Base-by-base conservation (phyloP, 2,797 vertebrate genomes). In the Balearica regulorum region DNA sequence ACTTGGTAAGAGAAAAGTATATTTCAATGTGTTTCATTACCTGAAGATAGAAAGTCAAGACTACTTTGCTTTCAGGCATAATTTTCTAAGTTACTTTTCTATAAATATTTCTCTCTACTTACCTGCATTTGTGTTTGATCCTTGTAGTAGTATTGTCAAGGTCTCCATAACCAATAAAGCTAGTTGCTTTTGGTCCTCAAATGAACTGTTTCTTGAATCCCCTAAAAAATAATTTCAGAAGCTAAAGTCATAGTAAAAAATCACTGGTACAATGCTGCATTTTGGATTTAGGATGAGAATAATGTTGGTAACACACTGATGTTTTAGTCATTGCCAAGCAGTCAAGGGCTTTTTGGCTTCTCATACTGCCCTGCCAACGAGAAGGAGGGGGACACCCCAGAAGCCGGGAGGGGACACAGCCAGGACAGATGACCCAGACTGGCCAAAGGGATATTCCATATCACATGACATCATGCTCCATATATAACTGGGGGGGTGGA, bases 121-220 rank as follows among this genome's bases (percentile, higher is more conserved):
- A 99, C 99, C 98, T 98, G 99, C 99, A 92, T 99, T 99, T 87
- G 99, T 99, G 98, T 99, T 99, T 84, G 99, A 99, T 83, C 99
- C 99, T 96, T 99, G 99, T 83, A 99, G 98, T 8, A 99, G 98
- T 82, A 99, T 98, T 9, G 99, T 99, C 93, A 99, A 98, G 1
- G 99, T 99, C 97, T 99, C 99, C 99, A 99, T 99, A 93, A 99
- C 99, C 94, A 99, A 96, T 97, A 99, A 98, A 75, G 99, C 99
- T 96, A 99, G 92, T 93, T 99, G 99, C 92, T 99, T 99, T 98
- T 99, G 99, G 94, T 99, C 99, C 97, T 99, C 99, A 43, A 98
- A 97, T 31, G 98, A 98, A 28, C 97, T 97, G 96, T 98, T 99
- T 95, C 98, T 99, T 96, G 98, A 98, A 96, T 99, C 99, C 33